Percentiles rank a stretch among this genome's conserved stretches.
Conservation (phyloP, 2,888 invertebrate species). For the Griposia aprilina region DNA sequence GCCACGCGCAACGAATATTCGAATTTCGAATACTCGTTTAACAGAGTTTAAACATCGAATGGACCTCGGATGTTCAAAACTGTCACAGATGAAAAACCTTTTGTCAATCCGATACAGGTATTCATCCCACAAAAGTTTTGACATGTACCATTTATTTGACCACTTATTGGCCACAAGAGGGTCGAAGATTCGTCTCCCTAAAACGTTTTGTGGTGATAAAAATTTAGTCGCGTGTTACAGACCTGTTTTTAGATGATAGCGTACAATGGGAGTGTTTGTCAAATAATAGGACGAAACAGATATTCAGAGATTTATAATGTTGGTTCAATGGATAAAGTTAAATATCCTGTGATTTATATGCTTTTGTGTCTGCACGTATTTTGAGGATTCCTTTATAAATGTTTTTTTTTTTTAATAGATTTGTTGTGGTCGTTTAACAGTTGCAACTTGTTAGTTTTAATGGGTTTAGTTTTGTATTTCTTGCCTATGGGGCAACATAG, state of each 20-base stretch:
- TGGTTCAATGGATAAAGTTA: conserved; percentile 68
- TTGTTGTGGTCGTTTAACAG: background rate
- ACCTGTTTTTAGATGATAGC: conserved; percentile 80
- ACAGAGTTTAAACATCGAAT: conserved; percentile 82
- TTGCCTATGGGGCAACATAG: background rate
- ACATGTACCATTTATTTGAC: conserved; percentile 85
- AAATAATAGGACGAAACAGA: conserved; percentile 78
- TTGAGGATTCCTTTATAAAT: conserved; percentile 14
- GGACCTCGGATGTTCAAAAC: conserved; percentile 87
- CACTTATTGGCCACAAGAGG: conserved; percentile 84
- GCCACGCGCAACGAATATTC: conserved; percentile 73
- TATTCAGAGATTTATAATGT: conserved; percentile 75
- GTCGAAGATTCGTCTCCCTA: conserved; percentile 86
- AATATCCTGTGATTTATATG: conserved; percentile 68
- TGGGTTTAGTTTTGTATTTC: background rate
- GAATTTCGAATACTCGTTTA: conserved; percentile 69
- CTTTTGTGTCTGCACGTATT: conserved; percentile 52
- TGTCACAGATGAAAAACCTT: conserved; percentile 83
- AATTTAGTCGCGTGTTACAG: conserved; percentile 80
- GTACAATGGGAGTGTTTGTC: conserved; percentile 73
- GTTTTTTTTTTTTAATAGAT: conserved; percentile 17
- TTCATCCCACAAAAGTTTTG: conserved; percentile 81
- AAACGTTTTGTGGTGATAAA: conserved; percentile 77
- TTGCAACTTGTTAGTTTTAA: background rate
- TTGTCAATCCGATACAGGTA: conserved; percentile 84